Conservation (phyloP, 2,888 invertebrate species). For the Aquatica leii region DNA sequence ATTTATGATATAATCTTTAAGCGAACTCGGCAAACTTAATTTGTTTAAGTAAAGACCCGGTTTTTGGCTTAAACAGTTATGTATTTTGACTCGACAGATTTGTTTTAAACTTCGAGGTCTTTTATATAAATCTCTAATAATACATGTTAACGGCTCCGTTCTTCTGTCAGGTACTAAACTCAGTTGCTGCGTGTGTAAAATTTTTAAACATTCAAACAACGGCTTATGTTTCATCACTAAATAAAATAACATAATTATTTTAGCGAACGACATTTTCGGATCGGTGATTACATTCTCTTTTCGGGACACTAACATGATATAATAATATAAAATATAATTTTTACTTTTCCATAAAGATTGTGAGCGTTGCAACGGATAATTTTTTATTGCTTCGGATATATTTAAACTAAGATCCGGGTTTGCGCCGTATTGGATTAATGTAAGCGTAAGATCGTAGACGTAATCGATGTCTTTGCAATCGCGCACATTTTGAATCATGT, state of each 20-base stretch:
- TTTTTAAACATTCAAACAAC: conserved; percentile 73
- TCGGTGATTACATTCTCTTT: conserved; percentile 71
- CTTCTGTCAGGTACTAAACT: conserved; percentile 70
- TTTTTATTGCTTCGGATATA: conserved; percentile 60
- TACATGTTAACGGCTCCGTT: conserved; percentile 69
- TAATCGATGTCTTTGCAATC: conserved; percentile 72
- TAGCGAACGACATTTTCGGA: conserved; percentile 69
- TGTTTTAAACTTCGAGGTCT: conserved; percentile 77
- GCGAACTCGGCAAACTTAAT: conserved; percentile 71
- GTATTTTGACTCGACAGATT: conserved; percentile 74
- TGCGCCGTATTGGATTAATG: conserved; percentile 77
- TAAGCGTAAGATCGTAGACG: conserved; percentile 74
- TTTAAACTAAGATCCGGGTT: conserved; percentile 73
- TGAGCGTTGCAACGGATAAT: conserved; percentile 53
- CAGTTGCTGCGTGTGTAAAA: conserved; percentile 70
- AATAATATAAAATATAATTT: conserved; percentile 73
- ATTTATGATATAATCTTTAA: conserved; percentile 75
- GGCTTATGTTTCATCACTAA: conserved; percentile 73
- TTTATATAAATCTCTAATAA: conserved; percentile 71
- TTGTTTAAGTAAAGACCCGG: conserved; percentile 72
- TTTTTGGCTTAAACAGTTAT: conserved; percentile 70
- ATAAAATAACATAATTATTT: conserved; percentile 72
- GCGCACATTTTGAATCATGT: conserved; percentile 74
- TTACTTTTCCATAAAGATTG: conserved; percentile 66
- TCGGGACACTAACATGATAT: conserved; percentile 74